Evolutionary conservation across 2,888 invertebrate species (phyloP).

Genomic region (Slavum lentiscoides): DNA sequence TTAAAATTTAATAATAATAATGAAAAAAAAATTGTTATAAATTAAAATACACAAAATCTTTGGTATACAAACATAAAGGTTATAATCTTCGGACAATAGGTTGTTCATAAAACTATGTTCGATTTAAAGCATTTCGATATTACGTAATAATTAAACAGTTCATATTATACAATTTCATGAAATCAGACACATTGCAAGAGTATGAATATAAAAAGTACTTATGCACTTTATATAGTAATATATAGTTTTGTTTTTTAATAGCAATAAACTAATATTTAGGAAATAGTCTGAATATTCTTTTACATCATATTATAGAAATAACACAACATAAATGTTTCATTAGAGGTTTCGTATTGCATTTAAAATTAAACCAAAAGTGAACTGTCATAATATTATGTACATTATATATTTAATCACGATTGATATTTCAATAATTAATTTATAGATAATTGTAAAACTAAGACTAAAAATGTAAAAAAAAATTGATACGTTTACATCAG

Average conservation of each 20-base stretch:
- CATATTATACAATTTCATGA: background rate
- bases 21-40: conserved; percentile 7
- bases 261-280: background rate
- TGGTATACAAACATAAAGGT: conserved; percentile 36
- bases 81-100: conserved; percentile 4
- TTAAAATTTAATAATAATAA: conserved; percentile 16
- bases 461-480: background rate
- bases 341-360: background rate
- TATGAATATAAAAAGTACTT: conserved; percentile 17
- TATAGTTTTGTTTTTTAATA: background rate
- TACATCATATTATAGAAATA: background rate
- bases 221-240: background rate
- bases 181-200: background rate
- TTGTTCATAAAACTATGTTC: conserved; percentile 11
- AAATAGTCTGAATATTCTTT: background rate
- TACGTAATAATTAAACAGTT: background rate
- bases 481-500: background rate
- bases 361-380: background rate
- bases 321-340: conserved; percentile 3
- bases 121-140: conserved; percentile 20
- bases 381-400: background rate
- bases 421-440: background rate
- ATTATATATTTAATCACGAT: background rate
- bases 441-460: no score
- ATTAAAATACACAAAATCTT: conserved; percentile 47